A percentile compares a stretch with the other conserved stretches of the same genome.
phyloP scores from a whole-genome alignment of 1,140 invertebrate genomes.

The Drosophila littoralis region DNA sequence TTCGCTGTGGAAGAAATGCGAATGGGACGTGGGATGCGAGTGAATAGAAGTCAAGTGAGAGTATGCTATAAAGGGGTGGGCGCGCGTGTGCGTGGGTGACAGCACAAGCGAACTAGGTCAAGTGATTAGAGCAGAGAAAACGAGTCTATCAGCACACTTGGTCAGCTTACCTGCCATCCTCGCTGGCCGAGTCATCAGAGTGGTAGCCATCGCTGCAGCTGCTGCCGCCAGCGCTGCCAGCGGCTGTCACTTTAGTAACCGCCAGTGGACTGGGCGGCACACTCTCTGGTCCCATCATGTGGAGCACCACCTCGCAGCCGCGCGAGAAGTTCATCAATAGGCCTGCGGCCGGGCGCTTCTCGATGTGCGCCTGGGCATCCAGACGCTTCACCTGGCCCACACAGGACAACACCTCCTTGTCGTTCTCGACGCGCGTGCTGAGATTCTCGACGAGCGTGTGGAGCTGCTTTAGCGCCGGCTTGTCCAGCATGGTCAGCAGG shows the following conservation, averaged over 20 bases:
- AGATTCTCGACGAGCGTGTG: constrained; percentile 86
- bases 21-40: constrained; percentile 30
- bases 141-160: not conserved
- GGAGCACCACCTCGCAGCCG: constrained; percentile 91
- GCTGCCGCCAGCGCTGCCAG: constrained; percentile 86
- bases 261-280: constrained; percentile 53
- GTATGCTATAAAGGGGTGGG: constrained; percentile 21
- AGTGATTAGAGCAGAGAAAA: constrained; percentile 41
- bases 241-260: constrained; percentile 60
- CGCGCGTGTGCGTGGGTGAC: constrained; percentile 45
- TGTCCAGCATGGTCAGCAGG: constrained; percentile 93
- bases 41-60: constrained; percentile 18
- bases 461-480: constrained; percentile 86
- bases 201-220: constrained; percentile 90
- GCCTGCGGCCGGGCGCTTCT: constrained; percentile 89
- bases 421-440: constrained; percentile 87
- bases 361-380: constrained; percentile 85
- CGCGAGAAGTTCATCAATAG: constrained; percentile 93
- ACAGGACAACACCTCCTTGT: constrained; percentile 89
- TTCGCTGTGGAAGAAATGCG: constrained; percentile 83
- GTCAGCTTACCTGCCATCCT: constrained; percentile 86
- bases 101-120: constrained; percentile 52
- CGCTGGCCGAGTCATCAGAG: constrained; percentile 90
- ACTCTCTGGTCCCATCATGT: constrained; percentile 88
- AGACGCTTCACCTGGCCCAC: constrained; percentile 87